Evolutionary conservation across 2,113 vertebrate species (phyloP).

Genomic region (Rhombomys opimus): DNA sequence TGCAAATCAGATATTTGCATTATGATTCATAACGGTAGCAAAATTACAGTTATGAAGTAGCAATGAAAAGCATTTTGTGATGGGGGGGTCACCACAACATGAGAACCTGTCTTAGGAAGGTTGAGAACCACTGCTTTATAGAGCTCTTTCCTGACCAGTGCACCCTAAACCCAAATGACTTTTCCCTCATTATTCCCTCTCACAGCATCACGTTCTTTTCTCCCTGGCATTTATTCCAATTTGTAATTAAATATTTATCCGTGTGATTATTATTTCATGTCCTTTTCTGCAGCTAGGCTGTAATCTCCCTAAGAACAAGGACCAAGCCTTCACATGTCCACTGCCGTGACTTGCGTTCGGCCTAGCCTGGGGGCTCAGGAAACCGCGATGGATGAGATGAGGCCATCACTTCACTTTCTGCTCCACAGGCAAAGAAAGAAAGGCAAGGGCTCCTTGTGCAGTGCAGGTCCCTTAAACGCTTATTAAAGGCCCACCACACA

Average conservation of each 20-base stretch:
- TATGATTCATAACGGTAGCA: background rate
- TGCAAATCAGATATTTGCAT: background rate
- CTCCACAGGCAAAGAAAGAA: background rate
- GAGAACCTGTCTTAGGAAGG: background rate
- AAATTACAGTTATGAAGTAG: background rate
- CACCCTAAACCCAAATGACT: background rate
- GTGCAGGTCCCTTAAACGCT: background rate
- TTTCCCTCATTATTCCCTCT: conserved; percentile 57
- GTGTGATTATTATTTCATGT: conserved; percentile 78
- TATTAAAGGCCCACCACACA: background rate
- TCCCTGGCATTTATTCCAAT: conserved; percentile 64
- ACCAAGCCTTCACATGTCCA: background rate
- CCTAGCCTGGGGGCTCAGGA: background rate
- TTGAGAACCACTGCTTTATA: background rate
- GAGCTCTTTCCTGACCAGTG: background rate
- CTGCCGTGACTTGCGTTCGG: background rate
- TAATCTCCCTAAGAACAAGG: conserved; percentile 35
- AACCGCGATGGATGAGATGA: background rate
- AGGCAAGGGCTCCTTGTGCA: background rate
- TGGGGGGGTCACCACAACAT: background rate
- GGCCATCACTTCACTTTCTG: background rate
- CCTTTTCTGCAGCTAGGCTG: conserved; percentile 50
- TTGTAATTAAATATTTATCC: conserved; percentile 79
- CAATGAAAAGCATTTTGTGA: background rate
- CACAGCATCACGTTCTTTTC: conserved; percentile 48